A percentile compares a stretch with the other conserved stretches of the same genome.
These are phyloP conservation scores for Campaea margaritaria DNA, from an alignment of 2,888 invertebrate species.

Conservation along the genomic window DNA sequence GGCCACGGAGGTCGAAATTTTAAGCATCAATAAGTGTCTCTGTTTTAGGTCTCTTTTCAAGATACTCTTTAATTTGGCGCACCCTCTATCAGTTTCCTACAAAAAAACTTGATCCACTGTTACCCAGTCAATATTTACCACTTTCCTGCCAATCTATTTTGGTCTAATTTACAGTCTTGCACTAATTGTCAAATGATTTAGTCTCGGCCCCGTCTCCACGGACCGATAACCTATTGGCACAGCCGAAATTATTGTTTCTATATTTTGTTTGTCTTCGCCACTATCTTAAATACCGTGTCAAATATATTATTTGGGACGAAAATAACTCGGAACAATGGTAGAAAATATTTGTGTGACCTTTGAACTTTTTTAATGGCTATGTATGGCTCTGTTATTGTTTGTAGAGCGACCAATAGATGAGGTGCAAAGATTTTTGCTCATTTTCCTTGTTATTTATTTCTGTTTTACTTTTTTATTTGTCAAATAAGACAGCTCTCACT, in stretches of 20 bases:
- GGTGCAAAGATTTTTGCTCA: too few relatives aligned
- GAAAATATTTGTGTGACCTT: slow-evolving; percentile 23
- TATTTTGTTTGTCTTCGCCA: slow-evolving; percentile 54
- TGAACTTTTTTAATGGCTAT: background rate
- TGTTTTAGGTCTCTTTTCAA: too few relatives aligned
- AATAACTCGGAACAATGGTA: slow-evolving; percentile 22
- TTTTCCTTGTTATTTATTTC: too few relatives aligned
- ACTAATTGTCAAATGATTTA: slow-evolving; percentile 54
- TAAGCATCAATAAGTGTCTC: too few relatives aligned
- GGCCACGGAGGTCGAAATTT: too few relatives aligned
- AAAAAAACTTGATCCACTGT: background rate
- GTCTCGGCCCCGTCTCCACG: slow-evolving; percentile 39
- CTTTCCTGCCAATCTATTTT: slow-evolving; percentile 43
- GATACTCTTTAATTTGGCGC: too few relatives aligned
- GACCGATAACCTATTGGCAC: slow-evolving; percentile 59
- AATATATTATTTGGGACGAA: slow-evolving; percentile 31
- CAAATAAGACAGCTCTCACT: too few relatives aligned
- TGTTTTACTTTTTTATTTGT: too few relatives aligned
- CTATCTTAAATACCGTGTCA: slow-evolving; percentile 41
- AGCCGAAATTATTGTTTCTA: slow-evolving; percentile 65
- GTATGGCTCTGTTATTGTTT: background rate
- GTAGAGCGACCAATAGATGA: background rate
- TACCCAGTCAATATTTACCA: slow-evolving; percentile 11
- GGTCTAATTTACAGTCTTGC: slow-evolving; percentile 48
- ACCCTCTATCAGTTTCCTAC: background rate